Conservation (phyloP, 2,888 invertebrate genomes). For the Pteria penguin region DNA sequence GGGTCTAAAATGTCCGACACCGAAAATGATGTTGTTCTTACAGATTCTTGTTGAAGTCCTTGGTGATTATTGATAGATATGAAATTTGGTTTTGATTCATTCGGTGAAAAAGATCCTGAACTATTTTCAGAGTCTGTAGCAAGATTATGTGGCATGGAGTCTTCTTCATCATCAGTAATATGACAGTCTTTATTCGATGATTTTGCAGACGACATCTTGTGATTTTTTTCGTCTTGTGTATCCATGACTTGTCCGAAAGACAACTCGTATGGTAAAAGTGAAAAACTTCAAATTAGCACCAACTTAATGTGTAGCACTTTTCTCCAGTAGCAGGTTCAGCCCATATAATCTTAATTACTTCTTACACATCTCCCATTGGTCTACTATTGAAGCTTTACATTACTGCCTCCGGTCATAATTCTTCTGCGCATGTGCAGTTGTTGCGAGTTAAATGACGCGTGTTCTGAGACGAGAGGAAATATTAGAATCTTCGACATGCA, state of each 20-base stretch:
- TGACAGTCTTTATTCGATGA: too few relatives aligned
- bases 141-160: background rate
- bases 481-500: conserved; percentile 22
- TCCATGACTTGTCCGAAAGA: background rate
- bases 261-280: background rate
- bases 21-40: conserved; percentile 68
- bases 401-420: conserved; percentile 24
- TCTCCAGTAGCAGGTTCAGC: conserved; percentile 21
- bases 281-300: background rate
- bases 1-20: conserved; percentile 74
- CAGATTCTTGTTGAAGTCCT: background rate
- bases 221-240: background rate
- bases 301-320: background rate
- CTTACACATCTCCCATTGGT: conserved; percentile 46
- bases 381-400: conserved; percentile 26
- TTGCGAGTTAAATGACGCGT: conserved; percentile 19
- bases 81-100: too few relatives aligned
- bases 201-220: too few relatives aligned
- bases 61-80: too few relatives aligned
- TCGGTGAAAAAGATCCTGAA: too few relatives aligned
- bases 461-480: conserved; percentile 35
- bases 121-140: background rate
- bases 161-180: background rate
- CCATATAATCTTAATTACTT: conserved; percentile 29
- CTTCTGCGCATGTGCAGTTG: conserved; percentile 43